Conservation (phyloP, 30 jellyfish, hydroid and myxozoan genomes). For the Morbakka virulenta region DNA sequence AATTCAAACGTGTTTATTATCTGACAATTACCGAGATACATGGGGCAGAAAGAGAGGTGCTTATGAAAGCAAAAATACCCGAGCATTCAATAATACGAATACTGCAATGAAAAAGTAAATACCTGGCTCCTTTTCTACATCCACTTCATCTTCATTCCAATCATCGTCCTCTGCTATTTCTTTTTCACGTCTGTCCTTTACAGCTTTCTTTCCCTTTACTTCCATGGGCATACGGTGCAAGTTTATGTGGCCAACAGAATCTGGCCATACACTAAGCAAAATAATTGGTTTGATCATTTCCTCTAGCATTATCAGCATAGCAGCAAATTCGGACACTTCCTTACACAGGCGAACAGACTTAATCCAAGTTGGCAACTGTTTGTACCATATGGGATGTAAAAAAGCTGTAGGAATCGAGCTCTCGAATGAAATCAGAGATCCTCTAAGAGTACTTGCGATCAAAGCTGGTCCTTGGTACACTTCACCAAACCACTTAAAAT, state of each 20-base stretch:
- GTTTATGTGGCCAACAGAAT: constrained; percentile 66
- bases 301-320: constrained; percentile 72
- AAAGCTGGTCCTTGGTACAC: constrained; percentile 71
- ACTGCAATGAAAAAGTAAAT: neutral
- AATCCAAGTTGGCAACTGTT: constrained; percentile 85
- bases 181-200: constrained; percentile 21
- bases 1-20: too few relatives aligned
- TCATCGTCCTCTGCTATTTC: constrained; percentile 41
- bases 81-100: too few relatives aligned
- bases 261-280: constrained; percentile 82
- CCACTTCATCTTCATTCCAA: constrained; percentile 46
- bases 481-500: constrained; percentile 89
- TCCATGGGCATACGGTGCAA: constrained; percentile 64
- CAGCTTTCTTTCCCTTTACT: constrained; percentile 54
- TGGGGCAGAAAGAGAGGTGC: too few relatives aligned
- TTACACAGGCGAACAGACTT: constrained; percentile 92
- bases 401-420: constrained; percentile 97
- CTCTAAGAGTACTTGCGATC: constrained; percentile 67
- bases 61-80: too few relatives aligned
- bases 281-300: constrained; percentile 90
- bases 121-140: constrained; percentile 20
- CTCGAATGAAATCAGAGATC: constrained; percentile 82
- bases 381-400: constrained; percentile 92
- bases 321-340: constrained; percentile 81
- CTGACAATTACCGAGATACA: too few relatives aligned